Evolutionary conservation across 2,888 invertebrate genomes (phyloP).

Genomic region (Asteroscopus sphinx): DNA sequence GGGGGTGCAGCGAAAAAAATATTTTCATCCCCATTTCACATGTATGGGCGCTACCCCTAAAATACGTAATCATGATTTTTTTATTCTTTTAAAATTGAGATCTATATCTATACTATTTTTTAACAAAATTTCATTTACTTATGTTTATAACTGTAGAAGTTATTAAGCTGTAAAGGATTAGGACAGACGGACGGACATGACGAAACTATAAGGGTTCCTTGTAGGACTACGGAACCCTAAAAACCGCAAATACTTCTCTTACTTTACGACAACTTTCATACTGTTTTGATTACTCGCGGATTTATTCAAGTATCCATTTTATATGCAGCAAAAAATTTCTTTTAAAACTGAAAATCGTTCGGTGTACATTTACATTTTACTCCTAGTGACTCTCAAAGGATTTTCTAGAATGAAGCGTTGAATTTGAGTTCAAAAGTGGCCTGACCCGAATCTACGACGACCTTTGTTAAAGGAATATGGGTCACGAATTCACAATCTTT

Average conservation of each 20-base stretch:
- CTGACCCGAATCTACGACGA: conserved; percentile 54
- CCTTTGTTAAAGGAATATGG: conserved; percentile 63
- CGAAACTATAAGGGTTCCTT: too few species aligned
- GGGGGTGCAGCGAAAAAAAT: too few species aligned
- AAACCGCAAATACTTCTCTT: not conserved
- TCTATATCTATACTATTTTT: too few species aligned
- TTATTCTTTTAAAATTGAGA: too few species aligned
- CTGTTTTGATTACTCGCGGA: conserved; percentile 17
- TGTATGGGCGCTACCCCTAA: too few species aligned
- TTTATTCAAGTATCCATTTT: conserved; percentile 23
- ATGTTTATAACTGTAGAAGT: too few species aligned
- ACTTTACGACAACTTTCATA: conserved; percentile 7
- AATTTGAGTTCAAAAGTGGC: conserved; percentile 51
- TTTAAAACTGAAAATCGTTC: conserved; percentile 15
- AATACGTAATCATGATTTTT: too few species aligned
- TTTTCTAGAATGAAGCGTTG: conserved; percentile 30
- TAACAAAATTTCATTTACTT: too few species aligned
- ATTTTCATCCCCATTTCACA: too few species aligned
- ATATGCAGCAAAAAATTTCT: conserved; percentile 5
- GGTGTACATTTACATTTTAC: conserved; percentile 18
- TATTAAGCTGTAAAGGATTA: too few species aligned
- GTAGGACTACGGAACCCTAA: too few species aligned
- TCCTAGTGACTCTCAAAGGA: conserved; percentile 35
- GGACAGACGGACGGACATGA: too few species aligned
- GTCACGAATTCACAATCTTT: conserved; percentile 65